These are phyloP conservation scores for Drosophila suboccidentalis DNA, from an alignment of 2,888 invertebrate species.

Conservation along the genomic window DNA sequence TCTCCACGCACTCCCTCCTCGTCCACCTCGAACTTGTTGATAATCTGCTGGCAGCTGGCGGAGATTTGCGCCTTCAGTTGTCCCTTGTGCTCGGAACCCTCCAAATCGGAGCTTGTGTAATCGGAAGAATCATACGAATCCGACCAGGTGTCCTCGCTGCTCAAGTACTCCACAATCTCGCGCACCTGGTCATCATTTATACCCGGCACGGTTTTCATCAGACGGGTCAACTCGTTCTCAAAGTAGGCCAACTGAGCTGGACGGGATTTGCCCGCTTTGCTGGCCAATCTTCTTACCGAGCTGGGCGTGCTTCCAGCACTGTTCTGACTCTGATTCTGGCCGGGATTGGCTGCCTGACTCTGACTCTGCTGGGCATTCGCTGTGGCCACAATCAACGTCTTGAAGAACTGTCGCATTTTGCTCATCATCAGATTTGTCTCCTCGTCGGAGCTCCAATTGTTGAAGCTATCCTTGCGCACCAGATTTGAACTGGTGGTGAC, in stretches of 20 bases:
- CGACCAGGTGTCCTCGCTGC: slow-evolving; percentile 97
- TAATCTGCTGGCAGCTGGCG: slow-evolving; percentile 94
- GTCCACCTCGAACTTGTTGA: slow-evolving; percentile 92
- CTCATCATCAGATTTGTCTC: slow-evolving; percentile 98
- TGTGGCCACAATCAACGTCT: slow-evolving; percentile 92
- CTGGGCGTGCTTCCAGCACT: slow-evolving; percentile 55
- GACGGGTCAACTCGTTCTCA: slow-evolving; percentile 94
- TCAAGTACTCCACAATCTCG: slow-evolving; percentile 96
- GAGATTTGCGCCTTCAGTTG: slow-evolving; percentile 94
- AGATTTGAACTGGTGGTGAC: slow-evolving; percentile 86
- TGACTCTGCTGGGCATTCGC: slow-evolving; percentile 86
- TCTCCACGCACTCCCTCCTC: slow-evolving; percentile 87
- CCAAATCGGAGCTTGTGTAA: slow-evolving; percentile 95
- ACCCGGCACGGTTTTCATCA: slow-evolving; percentile 97
- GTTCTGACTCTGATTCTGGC: slow-evolving; percentile 73
- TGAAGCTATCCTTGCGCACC: slow-evolving; percentile 95
- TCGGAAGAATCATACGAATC: slow-evolving; percentile 97
- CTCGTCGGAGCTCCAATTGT: slow-evolving; percentile 97
- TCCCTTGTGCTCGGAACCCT: slow-evolving; percentile 88
- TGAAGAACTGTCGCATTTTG: slow-evolving; percentile 96
- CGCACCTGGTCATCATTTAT: slow-evolving; percentile 95
- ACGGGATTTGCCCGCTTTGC: slow-evolving; percentile 86
- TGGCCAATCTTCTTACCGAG: slow-evolving; percentile 64
- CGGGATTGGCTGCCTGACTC: neutral
- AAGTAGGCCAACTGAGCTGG: slow-evolving; percentile 95